phyloP scores from a whole-genome alignment of 2,113 vertebrate species.

The Scomber scombrus region DNA sequence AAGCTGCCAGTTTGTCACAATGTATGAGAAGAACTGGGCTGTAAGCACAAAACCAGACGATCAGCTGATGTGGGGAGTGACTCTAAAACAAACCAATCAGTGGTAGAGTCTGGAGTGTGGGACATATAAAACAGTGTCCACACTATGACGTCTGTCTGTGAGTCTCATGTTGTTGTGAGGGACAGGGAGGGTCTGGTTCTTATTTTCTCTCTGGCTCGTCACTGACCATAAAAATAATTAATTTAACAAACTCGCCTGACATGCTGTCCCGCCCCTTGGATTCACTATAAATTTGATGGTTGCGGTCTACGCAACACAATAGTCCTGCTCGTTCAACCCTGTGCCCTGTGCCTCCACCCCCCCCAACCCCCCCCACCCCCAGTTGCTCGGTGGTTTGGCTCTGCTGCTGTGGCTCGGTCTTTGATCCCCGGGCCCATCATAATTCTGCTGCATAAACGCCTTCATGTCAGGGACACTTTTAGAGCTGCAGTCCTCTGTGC shows the following conservation, averaged over 20 bases:
- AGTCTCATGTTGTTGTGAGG: slow-evolving; percentile 35
- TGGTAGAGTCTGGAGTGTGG: slow-evolving; percentile 7
- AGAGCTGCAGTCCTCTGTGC: slow-evolving; percentile 5
- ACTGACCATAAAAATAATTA: slow-evolving; percentile 56
- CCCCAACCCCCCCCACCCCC: neutral
- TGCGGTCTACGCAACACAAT: slow-evolving; percentile 18
- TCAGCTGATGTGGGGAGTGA: slow-evolving; percentile 8
- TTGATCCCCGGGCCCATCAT: slow-evolving; percentile 53
- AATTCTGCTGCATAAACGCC: slow-evolving; percentile 49
- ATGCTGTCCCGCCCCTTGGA: slow-evolving; percentile 30
- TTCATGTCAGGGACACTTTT: slow-evolving; percentile 48
- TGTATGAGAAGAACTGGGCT: neutral
- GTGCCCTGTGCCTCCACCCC: neutral
- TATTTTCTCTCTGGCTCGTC: slow-evolving; percentile 56
- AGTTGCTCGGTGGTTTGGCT: slow-evolving; percentile 11
- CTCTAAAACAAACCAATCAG: slow-evolving; percentile 24
- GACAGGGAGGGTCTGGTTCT: slow-evolving; percentile 43
- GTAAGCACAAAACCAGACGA: slow-evolving; percentile 1
- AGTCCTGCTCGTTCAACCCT: neutral
- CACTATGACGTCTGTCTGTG: slow-evolving; percentile 11
- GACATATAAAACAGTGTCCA: slow-evolving; percentile 4
- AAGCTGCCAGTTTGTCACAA: neutral
- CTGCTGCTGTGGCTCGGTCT: slow-evolving; percentile 24
- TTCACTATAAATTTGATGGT: slow-evolving; percentile 53
- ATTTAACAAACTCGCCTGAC: slow-evolving; percentile 45